phyloP scores from a whole-genome alignment of 2,113 vertebrate genomes.

The Irena cyanogastra region DNA sequence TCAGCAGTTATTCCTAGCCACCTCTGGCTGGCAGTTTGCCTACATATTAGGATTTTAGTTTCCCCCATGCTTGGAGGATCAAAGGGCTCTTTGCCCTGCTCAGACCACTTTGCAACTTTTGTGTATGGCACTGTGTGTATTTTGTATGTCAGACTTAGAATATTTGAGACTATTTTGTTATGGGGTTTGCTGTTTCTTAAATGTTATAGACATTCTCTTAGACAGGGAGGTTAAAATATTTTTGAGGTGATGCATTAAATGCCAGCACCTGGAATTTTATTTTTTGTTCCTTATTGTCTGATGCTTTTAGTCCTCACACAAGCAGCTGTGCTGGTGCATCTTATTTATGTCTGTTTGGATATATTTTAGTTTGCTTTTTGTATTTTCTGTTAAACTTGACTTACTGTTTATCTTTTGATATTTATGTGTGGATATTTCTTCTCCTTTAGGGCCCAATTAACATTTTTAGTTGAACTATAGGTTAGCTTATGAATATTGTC shows the following conservation, averaged over 20 bases:
- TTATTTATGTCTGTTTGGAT: not conserved
- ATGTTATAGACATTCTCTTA: not conserved
- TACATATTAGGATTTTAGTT: not conserved
- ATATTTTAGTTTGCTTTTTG: not conserved
- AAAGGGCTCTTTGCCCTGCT: not conserved
- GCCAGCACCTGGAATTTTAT: not conserved
- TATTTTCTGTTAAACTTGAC: not conserved
- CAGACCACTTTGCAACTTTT: not conserved
- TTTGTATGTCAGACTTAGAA: not conserved
- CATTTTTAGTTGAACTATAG: constrained; percentile 27
- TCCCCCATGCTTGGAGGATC: not conserved
- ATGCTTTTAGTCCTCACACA: not conserved
- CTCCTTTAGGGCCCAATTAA: constrained; percentile 40
- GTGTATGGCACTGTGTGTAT: not conserved
- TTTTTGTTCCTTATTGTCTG: not conserved
- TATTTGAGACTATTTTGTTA: not conserved
- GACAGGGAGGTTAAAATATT: not conserved
- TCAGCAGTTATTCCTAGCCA: not conserved
- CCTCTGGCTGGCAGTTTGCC: not conserved
- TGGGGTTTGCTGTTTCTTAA: not conserved
- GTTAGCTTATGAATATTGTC: not conserved
- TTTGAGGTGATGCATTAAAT: not conserved
- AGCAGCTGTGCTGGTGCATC: not conserved
- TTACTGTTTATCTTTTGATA: constrained; percentile 22
- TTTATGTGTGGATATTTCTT: constrained; percentile 10